Base-by-base conservation (phyloP, 2,888 invertebrate species). In the Eledona agricola region DNA sequence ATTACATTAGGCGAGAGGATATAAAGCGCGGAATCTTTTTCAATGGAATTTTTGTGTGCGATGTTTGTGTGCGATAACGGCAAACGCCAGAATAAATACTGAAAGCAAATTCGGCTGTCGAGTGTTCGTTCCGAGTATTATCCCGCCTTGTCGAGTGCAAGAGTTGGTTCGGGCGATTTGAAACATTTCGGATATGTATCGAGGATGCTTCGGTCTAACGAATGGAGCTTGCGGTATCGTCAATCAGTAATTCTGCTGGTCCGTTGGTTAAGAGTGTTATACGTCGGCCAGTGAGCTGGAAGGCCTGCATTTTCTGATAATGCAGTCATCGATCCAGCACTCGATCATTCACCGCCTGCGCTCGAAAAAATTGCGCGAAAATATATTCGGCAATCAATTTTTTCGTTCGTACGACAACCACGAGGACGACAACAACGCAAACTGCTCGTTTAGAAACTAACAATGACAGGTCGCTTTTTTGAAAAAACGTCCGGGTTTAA, bases 241-340 rank as follows among this genome's bases (percentile, higher is more conserved):
- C 64, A 65, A 68, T 69, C 70, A 67, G 64, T 64, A 70, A 66
- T 67, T 69, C 60, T 66, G 64, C 63, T 67, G 59, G 66, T 64
- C 58, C 60, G 65, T 59, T 65, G 67, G 62, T 59, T 68, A 63
- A 64, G 64, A 66, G 60, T 60, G 59, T 62, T 58, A 59, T 58
- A 55, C 58, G 51, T 59, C 53, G 64, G 54, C 60, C 72, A 69
- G 29, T 71, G 69, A 67, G 55, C 67, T 58, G 72, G 72, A 72
- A 72, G 70, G 72, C 66, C 72, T 72, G 72, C 69, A 69, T 67
- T 65, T 64, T 60, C 64, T 63, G 72, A 72, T 72, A 72, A 72
- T 70, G 67, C 68, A 64, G 57, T 57, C 64, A 67, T 67, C 66
- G 67, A 67, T 68, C 65, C 67, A 58, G 5, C 25, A 40, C 45